A percentile compares a stretch with the other conserved stretches of the same genome.
phyloP scores from a whole-genome alignment of 2,888 invertebrate species.

The Panzeria rudis region DNA sequence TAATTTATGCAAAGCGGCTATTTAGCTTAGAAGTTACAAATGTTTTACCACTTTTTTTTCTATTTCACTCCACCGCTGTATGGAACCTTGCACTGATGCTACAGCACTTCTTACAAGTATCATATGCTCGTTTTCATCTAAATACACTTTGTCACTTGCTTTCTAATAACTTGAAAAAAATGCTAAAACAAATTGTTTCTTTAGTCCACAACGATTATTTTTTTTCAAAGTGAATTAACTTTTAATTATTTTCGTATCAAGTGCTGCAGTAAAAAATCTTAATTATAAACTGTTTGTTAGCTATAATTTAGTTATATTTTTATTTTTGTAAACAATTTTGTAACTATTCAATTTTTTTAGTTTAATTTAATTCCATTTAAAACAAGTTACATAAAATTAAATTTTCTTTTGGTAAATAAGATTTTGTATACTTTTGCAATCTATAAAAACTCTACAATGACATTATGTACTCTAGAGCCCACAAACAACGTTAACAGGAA shows the following conservation, averaged over 20 bases:
- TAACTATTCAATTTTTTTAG: conserved; percentile 32
- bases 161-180: too few species aligned
- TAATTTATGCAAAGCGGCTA: too few species aligned
- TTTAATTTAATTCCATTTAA: conserved; percentile 54
- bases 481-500: conserved; percentile 60
- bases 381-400: conserved; percentile 59
- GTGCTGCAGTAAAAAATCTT: conserved; percentile 16
- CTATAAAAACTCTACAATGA: conserved; percentile 32
- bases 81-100: too few species aligned
- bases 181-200: neutral
- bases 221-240: conserved; percentile 14
- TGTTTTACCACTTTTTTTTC: too few species aligned
- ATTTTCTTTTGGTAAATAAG: conserved; percentile 55
- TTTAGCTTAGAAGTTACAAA: too few species aligned
- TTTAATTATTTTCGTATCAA: conserved; percentile 48
- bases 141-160: too few species aligned
- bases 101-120: too few species aligned
- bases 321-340: conserved; percentile 43
- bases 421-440: conserved; percentile 30
- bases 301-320: conserved; percentile 43
- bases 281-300: conserved; percentile 46
- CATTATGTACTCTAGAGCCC: conserved; percentile 60
- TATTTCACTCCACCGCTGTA: too few species aligned
- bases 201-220: neutral
- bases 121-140: too few species aligned